Evolutionary conservation across 1,140 invertebrate genomes (phyloP), one percentile per base, ranked within the genome.

Genomic region (Bombus difficillimus): DNA sequence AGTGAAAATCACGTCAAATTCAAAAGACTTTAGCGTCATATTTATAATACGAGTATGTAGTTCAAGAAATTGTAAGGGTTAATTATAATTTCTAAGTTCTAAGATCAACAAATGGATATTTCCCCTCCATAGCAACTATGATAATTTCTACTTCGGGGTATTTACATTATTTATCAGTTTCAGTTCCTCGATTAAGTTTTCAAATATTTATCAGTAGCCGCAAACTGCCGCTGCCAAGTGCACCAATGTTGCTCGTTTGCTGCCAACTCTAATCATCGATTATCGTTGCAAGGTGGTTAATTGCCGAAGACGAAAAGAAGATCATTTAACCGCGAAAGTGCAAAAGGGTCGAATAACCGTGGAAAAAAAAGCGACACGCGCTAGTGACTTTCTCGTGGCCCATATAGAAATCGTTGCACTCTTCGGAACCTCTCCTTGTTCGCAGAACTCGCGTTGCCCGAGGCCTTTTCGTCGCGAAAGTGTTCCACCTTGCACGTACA

Each of bases 311-410:
- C 66, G 37, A 28, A 15, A 62, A 37, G 4, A 32, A 3, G 12
- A 76, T 64, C 43, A 57, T 53, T 72, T 81, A 76, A 39, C 64
- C 68, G 88, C 59, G 79, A 86, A 86, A 88, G 69, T 86, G 85
- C 71, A 88, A 86, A 87, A 72, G 76, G 88, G 77, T 83, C 86
- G 83, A 89, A 86, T 81, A 80, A 72, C 74, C 85, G 81, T 75
- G 83, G 83, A 82, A 86, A 86, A 92, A 92, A 92, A 91, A 68
- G 64, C 78, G 64, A 80, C 78, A 90, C 89, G 89, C 88, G 87
- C 88, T 86, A 88, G 88, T 86, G 91, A 93, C 93, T 94, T 94
- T 94, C 93, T 92, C 93, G 90, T 94, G 93, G 92, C 93, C 93
- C 91, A 94, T 92, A 93, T 93, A 91, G 89, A 88, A 90, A 87